Base-by-base conservation (phyloP, 2,888 invertebrate species). In the Ennomos quercinarius region DNA sequence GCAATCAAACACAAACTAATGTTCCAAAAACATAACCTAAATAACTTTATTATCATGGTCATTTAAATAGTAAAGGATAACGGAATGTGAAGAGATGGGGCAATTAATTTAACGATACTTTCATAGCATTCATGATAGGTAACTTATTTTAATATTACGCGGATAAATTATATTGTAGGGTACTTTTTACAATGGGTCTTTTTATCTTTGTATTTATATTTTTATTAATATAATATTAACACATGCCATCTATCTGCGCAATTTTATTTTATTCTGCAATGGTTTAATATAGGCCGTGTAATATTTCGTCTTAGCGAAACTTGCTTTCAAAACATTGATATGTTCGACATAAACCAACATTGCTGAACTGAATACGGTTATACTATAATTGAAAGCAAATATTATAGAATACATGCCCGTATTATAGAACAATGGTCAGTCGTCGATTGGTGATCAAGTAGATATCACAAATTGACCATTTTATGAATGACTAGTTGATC, bases 51-150 rank as follows among this genome's bases (percentile, higher is more conserved):
- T 27, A 57, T 50, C 59, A 63, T 57, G 61, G 57, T 62, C 57
- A 58, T 61, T 57, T 55, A 63, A 67, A 64, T 50, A 61, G 62
- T 66, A 63, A 74, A 73, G 71, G 64, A 64, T 63, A 73, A 72
- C 77, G 81, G 81, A 83, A 83, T 83, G 83, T 68, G 56, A 71
- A 68, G 63, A 72, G 54, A 67, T 58, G 61, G 56, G 61, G 57
- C 27, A 56, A 46, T 39, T 57, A 38, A 27, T 39, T 10, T 39
- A 17, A 55, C 48, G 36, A 47, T 54, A 45, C 50, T 5, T 42
- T 35, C 27, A 27, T 13, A 11, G 40, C 48, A 8, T n/a, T 10
- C 47, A 27, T 27, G 27, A 27, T 27, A 47, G 47, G 36, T 13
- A 46, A 39, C 47, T n/a, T 39, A 46, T 27, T 34, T 46, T 12